Percentiles rank a stretch among this genome's conserved stretches.
Evolutionary conservation across 2,113 vertebrate species (phyloP).

Genomic region (Onychostruthus taczanowskii): DNA sequence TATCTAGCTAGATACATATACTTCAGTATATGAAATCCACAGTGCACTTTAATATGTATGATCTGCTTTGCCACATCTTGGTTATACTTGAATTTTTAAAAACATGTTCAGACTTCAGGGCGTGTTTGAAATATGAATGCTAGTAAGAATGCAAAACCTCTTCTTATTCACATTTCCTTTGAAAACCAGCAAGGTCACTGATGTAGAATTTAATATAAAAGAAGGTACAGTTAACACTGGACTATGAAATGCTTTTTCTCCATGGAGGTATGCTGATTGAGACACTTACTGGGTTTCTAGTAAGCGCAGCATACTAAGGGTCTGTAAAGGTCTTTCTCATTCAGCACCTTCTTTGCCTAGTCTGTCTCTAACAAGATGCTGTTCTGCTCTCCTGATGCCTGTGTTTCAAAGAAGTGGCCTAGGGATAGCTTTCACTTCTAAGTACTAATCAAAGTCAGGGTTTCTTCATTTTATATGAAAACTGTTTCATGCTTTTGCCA

Average conservation of each 20-base stretch:
- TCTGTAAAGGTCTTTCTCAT: not conserved
- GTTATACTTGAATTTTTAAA: constrained; percentile 14
- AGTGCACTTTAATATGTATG: constrained; percentile 2
- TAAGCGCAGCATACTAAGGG: not conserved
- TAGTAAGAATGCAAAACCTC: not conserved
- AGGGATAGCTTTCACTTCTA: not conserved
- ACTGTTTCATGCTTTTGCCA: not conserved
- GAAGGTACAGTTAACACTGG: not conserved
- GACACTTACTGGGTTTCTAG: not conserved
- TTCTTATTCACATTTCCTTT: not conserved
- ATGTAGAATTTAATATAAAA: not conserved
- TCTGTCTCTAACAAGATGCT: not conserved
- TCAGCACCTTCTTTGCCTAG: not conserved
- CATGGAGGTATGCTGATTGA: not conserved
- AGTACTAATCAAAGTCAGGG: not conserved
- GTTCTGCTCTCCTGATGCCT: not conserved
- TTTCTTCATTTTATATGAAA: not conserved
- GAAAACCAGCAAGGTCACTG: not conserved
- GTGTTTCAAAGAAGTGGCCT: not conserved
- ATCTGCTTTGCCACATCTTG: not conserved
- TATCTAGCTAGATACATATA: not conserved
- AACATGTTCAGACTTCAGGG: not conserved
- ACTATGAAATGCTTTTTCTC: not conserved
- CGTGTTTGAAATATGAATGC: not conserved
- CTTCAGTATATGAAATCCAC: not conserved